A percentile compares a stretch with the other conserved stretches of the same genome.
Evolutionary conservation across 2,797 vertebrate genomes (phyloP).

Genomic region (Schizopygopsis malacanthus): DNA sequence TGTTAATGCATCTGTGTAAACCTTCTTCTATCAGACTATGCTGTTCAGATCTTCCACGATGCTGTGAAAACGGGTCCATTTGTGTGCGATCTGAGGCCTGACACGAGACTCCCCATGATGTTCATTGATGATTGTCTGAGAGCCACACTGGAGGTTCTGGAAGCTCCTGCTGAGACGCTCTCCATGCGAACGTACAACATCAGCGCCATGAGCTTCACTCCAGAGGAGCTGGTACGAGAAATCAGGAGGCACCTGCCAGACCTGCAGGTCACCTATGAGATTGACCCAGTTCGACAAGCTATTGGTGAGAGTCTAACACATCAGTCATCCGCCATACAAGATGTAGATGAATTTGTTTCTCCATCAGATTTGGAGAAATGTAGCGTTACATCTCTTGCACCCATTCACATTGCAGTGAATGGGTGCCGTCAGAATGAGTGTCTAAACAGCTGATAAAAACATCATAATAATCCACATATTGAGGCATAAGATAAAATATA

Average conservation of each 20-base stretch:
- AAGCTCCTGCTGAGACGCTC: slow-evolving; percentile 82
- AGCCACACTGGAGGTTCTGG: slow-evolving; percentile 91
- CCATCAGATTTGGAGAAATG: neutral
- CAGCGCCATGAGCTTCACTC: slow-evolving; percentile 92
- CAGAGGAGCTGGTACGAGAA: slow-evolving; percentile 86
- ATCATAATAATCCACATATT: neutral
- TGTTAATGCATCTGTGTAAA: neutral
- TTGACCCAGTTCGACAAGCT: slow-evolving; percentile 86
- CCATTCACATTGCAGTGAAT: no score
- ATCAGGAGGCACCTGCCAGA: slow-evolving; percentile 89
- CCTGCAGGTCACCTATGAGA: slow-evolving; percentile 84
- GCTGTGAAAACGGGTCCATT: slow-evolving; percentile 87
- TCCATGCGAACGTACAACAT: slow-evolving; percentile 95
- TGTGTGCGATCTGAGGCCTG: slow-evolving; percentile 85
- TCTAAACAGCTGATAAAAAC: neutral
- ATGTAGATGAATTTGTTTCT: neutral
- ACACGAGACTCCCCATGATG: slow-evolving; percentile 95
- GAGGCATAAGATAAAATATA: neutral
- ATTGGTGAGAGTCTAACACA: slow-evolving; percentile 81
- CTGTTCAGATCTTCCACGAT: slow-evolving; percentile 91
- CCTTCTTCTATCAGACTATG: slow-evolving; percentile 82
- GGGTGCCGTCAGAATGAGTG: neutral
- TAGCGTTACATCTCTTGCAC: neutral
- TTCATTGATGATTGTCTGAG: slow-evolving; percentile 93
- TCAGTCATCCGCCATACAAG: neutral